Evolutionary conservation across 2,797 vertebrate species (phyloP).

Genomic region (Aphelocoma californica): DNA sequence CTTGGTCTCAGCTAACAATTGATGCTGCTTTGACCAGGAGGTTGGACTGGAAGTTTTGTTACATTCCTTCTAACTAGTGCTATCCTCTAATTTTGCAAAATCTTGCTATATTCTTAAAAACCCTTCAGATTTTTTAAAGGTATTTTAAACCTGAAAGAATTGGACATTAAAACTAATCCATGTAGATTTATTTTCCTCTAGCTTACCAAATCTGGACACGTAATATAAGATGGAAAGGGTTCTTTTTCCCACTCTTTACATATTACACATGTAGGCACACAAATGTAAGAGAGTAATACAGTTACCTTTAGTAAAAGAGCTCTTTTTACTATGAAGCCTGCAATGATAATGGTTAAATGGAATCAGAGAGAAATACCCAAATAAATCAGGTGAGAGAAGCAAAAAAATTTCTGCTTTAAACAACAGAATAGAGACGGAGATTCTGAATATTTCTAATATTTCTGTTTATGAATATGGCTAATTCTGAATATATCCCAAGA

Average conservation of each 20-base stretch:
- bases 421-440: background rate
- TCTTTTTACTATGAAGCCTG: background rate
- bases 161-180: background rate
- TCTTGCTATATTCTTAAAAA: background rate
- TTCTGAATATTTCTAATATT: background rate
- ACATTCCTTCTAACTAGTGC: background rate
- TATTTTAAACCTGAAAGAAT: background rate
- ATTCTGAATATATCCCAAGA: background rate
- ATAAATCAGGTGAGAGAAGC: background rate
- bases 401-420: background rate
- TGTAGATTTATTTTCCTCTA: background rate
- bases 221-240: background rate
- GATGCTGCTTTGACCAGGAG: background rate
- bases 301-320: background rate
- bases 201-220: background rate
- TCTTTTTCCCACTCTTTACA: background rate
- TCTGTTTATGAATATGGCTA: background rate
- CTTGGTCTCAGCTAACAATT: background rate
- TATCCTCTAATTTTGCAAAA: background rate
- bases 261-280: accelerated
- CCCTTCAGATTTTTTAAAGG: background rate
- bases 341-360: background rate
- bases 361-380: background rate
- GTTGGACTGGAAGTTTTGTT: background rate
- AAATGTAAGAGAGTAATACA: background rate